Evolutionary conservation across 2,113 vertebrate genomes (phyloP).

Genomic region (Craseonycteris thonglongyai): DNA sequence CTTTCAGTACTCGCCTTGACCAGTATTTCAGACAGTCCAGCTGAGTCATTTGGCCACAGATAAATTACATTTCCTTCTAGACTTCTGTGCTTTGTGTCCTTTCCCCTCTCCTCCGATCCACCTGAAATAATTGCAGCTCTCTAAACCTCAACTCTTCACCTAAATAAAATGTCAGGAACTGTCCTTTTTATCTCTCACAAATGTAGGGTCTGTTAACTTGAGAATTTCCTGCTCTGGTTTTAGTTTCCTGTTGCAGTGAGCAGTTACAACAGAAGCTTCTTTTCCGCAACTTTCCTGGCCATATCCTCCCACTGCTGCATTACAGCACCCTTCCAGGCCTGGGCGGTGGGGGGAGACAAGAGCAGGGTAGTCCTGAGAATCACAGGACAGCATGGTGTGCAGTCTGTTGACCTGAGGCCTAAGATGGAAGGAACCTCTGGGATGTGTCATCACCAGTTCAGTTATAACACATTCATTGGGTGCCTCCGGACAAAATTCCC

Average conservation of each 20-base stretch:
- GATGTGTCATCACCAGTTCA: neutral
- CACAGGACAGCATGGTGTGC: neutral
- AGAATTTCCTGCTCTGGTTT: neutral
- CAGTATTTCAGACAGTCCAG: neutral
- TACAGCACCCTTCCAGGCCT: neutral
- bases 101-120: no score
- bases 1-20: conserved; percentile 27
- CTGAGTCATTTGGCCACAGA: conserved; percentile 11
- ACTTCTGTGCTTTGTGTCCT: neutral
- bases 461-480: neutral
- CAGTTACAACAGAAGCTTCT: conserved; percentile 15
- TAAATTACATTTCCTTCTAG: neutral
- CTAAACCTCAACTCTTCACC: neutral
- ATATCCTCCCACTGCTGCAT: neutral
- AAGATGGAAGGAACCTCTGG: neutral
- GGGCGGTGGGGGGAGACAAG: neutral
- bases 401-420: neutral
- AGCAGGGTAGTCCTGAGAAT: conserved; percentile 3
- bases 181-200: neutral
- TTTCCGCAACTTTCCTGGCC: neutral
- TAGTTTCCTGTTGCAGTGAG: neutral
- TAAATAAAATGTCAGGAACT: neutral
- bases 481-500: neutral
- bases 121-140: neutral
- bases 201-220: neutral